Evolutionary conservation across 2,888 invertebrate genomes (phyloP), one percentile per base, ranked within the genome.

Genomic region (Parthenolecanium corni): DNA sequence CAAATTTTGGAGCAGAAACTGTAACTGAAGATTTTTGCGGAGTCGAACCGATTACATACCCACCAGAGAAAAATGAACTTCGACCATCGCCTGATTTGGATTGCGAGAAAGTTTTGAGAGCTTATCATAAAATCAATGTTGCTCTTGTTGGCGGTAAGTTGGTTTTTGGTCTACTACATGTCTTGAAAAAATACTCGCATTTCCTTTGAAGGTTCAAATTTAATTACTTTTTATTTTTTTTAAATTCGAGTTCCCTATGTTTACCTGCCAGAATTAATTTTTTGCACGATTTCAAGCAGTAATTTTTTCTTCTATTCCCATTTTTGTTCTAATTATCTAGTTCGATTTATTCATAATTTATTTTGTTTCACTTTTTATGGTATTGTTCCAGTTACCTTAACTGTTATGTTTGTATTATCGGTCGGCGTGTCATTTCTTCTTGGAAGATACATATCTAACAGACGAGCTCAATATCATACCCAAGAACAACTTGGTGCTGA

Each of bases 401-500:
- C 86, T 12, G 78, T 91, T 57, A 81, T 93, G 52, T 85, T 93
- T 74, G 73, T 92, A 65, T 79, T 88, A 47, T 76, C 92, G 62
- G 80, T 91, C 18, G 78, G 89, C 44, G 84, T 91, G 76, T 84
- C 85, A 1, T 77, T 92, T 58, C 76, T 92, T 38, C 81, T 92
- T 23, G 90, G 90, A 40, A 80, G 92, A n/a, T 91, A 90, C 69
- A 78, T 91, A 68, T 85, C 90, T 18, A 78, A 91, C 46, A 91
- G 93, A 72, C 92, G 93, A 77, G 95, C 96, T 61, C 94, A 94
- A 74, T 97, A 97, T 73, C 78, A 93, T 57, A 97, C 96, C 0
- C 86, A 95, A 77, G 96, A 96, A 77, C 96, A 96, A 72, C 88
- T 90, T 67, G 95, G 95, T 16, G 93, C 95, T 9, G 89, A 88